A percentile compares a stretch with the other conserved stretches of the same genome.
Conservation (phyloP, 2,888 invertebrate species). For the Limenitis camilla region DNA sequence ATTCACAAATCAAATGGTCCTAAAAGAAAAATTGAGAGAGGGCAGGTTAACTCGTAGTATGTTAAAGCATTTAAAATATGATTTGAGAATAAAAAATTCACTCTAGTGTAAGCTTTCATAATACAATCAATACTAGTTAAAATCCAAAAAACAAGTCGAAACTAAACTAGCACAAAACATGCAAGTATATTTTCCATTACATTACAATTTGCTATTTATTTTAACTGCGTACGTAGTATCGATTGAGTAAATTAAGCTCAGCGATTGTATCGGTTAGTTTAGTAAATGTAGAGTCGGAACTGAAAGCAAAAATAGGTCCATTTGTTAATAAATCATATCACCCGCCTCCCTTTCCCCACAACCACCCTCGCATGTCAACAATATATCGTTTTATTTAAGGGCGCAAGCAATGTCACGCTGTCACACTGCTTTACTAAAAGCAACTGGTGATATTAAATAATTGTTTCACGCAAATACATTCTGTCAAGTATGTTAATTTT, state of each 20-base stretch:
- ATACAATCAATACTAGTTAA: too few species aligned
- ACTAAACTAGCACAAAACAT: neutral
- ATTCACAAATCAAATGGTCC: too few species aligned
- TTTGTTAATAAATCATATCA: slow-evolving; percentile 58
- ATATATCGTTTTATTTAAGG: slow-evolving; percentile 54
- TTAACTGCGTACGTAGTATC: slow-evolving; percentile 4
- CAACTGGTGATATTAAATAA: slow-evolving; percentile 23
- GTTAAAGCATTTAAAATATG: too few species aligned
- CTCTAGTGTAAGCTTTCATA: too few species aligned
- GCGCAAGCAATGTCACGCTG: slow-evolving; percentile 28
- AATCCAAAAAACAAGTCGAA: neutral
- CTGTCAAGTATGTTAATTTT: too few species aligned
- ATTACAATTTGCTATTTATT: neutral
- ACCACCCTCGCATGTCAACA: slow-evolving; percentile 46
- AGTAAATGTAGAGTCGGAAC: slow-evolving; percentile 20
- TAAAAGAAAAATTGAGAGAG: too few species aligned
- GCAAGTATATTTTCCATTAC: neutral
- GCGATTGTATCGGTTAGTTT: slow-evolving; percentile 8
- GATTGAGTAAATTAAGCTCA: slow-evolving; percentile 9
- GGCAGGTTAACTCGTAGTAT: too few species aligned
- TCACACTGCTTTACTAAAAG: slow-evolving; percentile 25
- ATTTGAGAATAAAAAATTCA: too few species aligned
- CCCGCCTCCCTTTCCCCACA: slow-evolving; percentile 27
- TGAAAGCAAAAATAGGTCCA: slow-evolving; percentile 49
- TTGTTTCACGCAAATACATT: neutral